Percentiles rank a stretch among this genome's conserved stretches.
phyloP scores from a whole-genome alignment of 2,888 invertebrate species.

The Formica aserva region DNA sequence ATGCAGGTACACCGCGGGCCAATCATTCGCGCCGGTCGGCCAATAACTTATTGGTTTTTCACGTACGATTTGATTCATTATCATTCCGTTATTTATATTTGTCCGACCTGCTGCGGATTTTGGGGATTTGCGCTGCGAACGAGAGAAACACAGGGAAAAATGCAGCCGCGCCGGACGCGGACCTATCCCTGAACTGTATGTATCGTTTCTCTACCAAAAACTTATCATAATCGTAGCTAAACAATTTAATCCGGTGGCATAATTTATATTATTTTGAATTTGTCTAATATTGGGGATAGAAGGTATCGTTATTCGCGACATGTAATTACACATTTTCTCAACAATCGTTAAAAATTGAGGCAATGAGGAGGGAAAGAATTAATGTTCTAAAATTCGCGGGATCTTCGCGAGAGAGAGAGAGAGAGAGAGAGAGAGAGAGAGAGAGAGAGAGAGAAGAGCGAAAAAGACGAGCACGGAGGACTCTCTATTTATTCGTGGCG shows the following conservation, averaged over 20 bases:
- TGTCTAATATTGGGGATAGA: background rate
- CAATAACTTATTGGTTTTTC: conserved; percentile 85
- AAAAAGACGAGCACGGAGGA: conserved; percentile 46
- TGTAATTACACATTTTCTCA: background rate
- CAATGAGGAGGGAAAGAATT: background rate
- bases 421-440: conserved; percentile 10
- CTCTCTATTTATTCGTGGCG: conserved; percentile 77
- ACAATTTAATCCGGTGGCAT: background rate
- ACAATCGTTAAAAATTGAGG: background rate
- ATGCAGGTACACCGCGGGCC: conserved; percentile 73
- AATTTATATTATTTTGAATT: background rate
- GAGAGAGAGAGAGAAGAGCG: conserved; percentile 1
- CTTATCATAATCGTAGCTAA: conserved; percentile 51
- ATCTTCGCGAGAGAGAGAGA: background rate
- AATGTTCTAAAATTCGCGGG: conserved; percentile 1
- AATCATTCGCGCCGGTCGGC: conserved; percentile 83
- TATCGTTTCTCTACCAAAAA: conserved; percentile 19
- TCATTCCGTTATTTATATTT: conserved; percentile 85
- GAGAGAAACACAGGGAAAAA: conserved; percentile 49
- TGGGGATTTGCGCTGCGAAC: conserved; percentile 62
- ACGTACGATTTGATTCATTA: conserved; percentile 85
- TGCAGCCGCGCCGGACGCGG: conserved; percentile 57
- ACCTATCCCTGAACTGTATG: background rate
- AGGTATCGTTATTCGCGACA: background rate
- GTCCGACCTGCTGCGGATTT: conserved; percentile 75